Conservation (phyloP, 2,888 invertebrate species). For the Subacronicta megacephala region DNA sequence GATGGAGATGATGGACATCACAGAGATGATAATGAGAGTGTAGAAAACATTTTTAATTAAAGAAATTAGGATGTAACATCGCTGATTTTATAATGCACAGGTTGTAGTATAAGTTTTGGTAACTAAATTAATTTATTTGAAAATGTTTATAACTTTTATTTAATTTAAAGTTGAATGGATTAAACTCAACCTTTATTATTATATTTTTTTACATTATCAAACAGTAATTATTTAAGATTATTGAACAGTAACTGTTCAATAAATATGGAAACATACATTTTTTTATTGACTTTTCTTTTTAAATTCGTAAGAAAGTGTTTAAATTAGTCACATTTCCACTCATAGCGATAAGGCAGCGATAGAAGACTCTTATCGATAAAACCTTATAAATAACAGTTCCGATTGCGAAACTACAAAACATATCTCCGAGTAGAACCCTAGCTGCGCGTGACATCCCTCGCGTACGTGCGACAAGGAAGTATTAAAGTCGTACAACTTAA, state of each 20-base stretch:
- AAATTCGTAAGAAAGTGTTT: neutral
- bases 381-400: constrained; percentile 45
- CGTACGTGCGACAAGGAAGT: constrained; percentile 82
- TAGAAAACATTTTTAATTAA: constrained; percentile 8
- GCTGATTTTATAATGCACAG: constrained; percentile 4
- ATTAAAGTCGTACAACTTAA: constrained; percentile 85
- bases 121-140: too few relatives aligned
- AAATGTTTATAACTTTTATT: too few relatives aligned
- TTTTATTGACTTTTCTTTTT: neutral
- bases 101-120: too few relatives aligned
- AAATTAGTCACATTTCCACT: constrained; percentile 1
- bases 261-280: too few relatives aligned
- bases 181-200: too few relatives aligned
- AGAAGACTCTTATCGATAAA: constrained; percentile 36
- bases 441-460: constrained; percentile 46
- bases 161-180: too few relatives aligned
- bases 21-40: constrained; percentile 12
- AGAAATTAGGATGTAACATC: neutral
- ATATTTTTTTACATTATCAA: too few relatives aligned
- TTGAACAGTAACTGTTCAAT: too few relatives aligned
- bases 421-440: constrained; percentile 52
- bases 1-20: constrained; percentile 30
- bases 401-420: constrained; percentile 47
- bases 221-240: too few relatives aligned
- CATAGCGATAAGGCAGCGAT: constrained; percentile 9